Percentiles rank a stretch among this genome's conserved stretches.
phyloP scores from a whole-genome alignment of 2,888 invertebrate genomes.

The Hemaris fuciformis region DNA sequence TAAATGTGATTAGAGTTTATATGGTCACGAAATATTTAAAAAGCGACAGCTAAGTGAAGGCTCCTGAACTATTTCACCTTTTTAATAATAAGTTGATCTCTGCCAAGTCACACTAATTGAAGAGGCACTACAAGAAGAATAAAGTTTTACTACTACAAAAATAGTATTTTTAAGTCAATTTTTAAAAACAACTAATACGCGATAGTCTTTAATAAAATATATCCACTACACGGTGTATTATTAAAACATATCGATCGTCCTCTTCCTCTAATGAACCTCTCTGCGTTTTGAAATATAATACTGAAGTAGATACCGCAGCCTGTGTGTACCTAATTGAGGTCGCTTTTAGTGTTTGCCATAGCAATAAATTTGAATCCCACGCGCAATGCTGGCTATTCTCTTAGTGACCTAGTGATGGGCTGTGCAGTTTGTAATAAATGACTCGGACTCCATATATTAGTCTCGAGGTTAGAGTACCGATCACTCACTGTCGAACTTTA shows the following conservation, averaged over 20 bases:
- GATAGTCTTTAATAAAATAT: not conserved
- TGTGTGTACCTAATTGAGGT: too few species aligned
- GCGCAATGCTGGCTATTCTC: constrained; percentile 1
- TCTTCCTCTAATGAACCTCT: not conserved
- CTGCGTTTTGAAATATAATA: not conserved
- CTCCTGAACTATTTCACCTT: too few species aligned
- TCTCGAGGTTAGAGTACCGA: not conserved
- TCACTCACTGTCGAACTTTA: not conserved
- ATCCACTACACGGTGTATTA: not conserved
- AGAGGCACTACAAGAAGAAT: too few species aligned
- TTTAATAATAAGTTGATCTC: too few species aligned
- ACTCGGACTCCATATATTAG: not conserved
- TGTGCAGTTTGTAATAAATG: not conserved
- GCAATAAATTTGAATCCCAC: constrained; percentile 4
- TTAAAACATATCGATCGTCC: not conserved
- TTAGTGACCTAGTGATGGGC: not conserved
- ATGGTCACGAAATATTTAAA: too few species aligned
- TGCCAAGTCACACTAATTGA: too few species aligned
- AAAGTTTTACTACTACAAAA: too few species aligned
- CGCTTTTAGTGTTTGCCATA: not conserved
- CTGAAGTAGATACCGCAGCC: not conserved
- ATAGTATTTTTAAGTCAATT: too few species aligned
- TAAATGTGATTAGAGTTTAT: too few species aligned
- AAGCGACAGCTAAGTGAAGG: too few species aligned
- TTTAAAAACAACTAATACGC: not conserved